Conservation (phyloP, 2,113 vertebrate species). For the Etheostoma spectabile region DNA sequence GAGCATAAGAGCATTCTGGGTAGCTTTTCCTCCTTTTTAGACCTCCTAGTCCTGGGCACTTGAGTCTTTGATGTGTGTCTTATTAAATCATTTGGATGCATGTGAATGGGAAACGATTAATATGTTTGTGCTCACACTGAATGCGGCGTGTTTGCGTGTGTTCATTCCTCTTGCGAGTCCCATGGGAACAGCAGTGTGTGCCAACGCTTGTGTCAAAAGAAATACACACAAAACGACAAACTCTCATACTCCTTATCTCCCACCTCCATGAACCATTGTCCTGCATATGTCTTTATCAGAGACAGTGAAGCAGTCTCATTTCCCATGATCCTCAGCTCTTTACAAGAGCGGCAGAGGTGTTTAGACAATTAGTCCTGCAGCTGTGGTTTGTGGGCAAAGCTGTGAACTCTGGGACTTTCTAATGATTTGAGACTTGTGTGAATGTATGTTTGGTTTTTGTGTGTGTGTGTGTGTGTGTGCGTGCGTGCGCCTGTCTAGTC, state of each 20-base stretch:
- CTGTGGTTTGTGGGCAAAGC: slow-evolving; percentile 64
- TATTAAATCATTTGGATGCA: slow-evolving; percentile 36
- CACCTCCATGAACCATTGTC: slow-evolving; percentile 40
- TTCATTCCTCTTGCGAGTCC: slow-evolving; percentile 15
- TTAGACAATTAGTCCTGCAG: slow-evolving; percentile 65
- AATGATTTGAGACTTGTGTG: slow-evolving; percentile 75
- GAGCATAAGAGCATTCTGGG: slow-evolving; percentile 39
- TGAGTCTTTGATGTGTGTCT: slow-evolving; percentile 34
- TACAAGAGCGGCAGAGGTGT: slow-evolving; percentile 46
- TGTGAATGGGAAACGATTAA: slow-evolving; percentile 33
- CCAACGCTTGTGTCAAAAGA: slow-evolving; percentile 70
- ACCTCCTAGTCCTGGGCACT: not conserved
- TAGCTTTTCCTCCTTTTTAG: slow-evolving; percentile 8
- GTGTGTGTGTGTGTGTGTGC: no score
- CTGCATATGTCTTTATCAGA: slow-evolving; percentile 48
- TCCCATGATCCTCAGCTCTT: slow-evolving; percentile 69
- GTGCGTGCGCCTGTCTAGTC: not conserved
- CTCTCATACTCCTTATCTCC: slow-evolving; percentile 65
- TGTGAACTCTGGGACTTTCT: slow-evolving; percentile 74
- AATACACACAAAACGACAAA: slow-evolving; percentile 66
- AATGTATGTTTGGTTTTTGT: slow-evolving; percentile 61
- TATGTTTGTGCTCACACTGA: slow-evolving; percentile 43
- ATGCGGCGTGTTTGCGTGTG: not conserved
- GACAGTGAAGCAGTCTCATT: slow-evolving; percentile 38
- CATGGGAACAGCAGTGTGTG: slow-evolving; percentile 80